These are phyloP conservation scores for Glaucidium brasilianum DNA, from an alignment of 2,113 vertebrate genomes.

Conservation along the genomic window DNA sequence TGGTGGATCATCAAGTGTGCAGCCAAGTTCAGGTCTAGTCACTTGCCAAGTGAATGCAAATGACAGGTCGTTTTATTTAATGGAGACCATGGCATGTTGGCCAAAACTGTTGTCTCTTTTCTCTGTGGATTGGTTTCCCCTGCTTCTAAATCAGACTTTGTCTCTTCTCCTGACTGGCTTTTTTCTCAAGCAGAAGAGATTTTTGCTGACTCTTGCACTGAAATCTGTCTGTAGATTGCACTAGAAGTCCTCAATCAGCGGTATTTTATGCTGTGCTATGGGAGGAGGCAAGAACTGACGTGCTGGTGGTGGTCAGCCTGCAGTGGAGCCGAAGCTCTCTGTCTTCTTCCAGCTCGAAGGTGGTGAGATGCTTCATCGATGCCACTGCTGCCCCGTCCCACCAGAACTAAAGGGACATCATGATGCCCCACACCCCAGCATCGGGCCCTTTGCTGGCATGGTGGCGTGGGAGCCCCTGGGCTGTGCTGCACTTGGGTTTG, in stretches of 20 bases:
- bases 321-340: background rate
- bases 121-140: background rate
- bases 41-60: slow-evolving; percentile 44
- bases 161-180: background rate
- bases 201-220: slow-evolving; percentile 29
- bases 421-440: background rate
- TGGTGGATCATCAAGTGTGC: slow-evolving; percentile 57
- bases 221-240: background rate
- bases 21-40: slow-evolving; percentile 44
- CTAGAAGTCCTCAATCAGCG: background rate
- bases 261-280: background rate
- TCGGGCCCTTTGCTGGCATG: background rate
- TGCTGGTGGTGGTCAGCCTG: background rate
- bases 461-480: background rate
- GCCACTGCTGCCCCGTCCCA: background rate
- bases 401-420: background rate
- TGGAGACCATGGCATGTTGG: background rate
- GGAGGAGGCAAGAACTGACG: background rate
- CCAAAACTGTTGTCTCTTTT: slow-evolving; percentile 39
- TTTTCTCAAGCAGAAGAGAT: background rate
- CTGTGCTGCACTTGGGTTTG: background rate
- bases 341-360: background rate
- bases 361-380: accelerated
- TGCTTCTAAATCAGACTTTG: slow-evolving; percentile 15
- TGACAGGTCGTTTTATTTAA: slow-evolving; percentile 42